Base-by-base conservation (phyloP, 2,113 vertebrate genomes). In the Phoxinus phoxinus region DNA sequence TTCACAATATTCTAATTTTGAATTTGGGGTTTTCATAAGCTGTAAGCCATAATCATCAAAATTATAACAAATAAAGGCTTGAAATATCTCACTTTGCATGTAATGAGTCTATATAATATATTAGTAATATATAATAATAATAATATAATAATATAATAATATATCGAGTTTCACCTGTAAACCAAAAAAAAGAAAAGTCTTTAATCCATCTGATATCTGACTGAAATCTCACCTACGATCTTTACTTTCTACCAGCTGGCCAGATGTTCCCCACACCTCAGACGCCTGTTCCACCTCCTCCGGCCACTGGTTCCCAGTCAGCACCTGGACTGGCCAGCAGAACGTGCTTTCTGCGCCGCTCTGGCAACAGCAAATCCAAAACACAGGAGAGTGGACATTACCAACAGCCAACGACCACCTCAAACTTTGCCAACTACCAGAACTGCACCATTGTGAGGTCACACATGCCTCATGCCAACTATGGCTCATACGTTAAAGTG, bases 361-460 rank as follows among this genome's bases (percentile, higher is more conserved):
- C 94, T 6, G 89, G 90, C 89, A 93, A 94, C 86, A 92, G 92
- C 77, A 95, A 95, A 86, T 83, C 93, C 46, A 95, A 93, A 83
- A 74, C 83, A 23, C 88, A 87, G 0, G 94, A 95, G 89, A 94
- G 94, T 91, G 93, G 89, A 44, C 91, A 75, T 87, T 92, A 90
- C 6, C 94, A 93, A n/a, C 90, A 97, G 53, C 53, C 53, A 56
- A 56, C 53, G 0, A 8, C 6, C 87, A 94, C 91, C 74, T 91
- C 93, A 0, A 94, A 94, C 90, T 94, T 94, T 0, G 94, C 95
- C 74, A 97, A 96, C 90, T 97, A 98, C 93, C 97, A 97, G 94
- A 98, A 97, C 92, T 97, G 96, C 69, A 95, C 97, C 0, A 94
- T 96, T 0, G 93, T 97, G 89, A 94, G 96, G 88, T 96, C 97